phyloP scores from a whole-genome alignment of 2,113 vertebrate species.

The Laterallus jamaicensis region DNA sequence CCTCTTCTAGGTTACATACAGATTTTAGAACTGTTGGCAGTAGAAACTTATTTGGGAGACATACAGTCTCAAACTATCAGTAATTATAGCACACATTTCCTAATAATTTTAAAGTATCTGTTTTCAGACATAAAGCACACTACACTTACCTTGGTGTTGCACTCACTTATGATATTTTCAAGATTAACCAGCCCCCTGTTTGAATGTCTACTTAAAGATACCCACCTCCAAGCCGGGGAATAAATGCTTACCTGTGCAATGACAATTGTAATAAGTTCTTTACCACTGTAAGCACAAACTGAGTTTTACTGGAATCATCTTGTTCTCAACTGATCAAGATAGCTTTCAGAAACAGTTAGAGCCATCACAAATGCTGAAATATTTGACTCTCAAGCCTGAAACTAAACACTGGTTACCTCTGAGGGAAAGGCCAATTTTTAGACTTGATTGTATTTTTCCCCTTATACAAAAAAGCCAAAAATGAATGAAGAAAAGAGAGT shows the following conservation, averaged over 20 bases:
- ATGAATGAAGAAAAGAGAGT: background rate
- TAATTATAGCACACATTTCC: background rate
- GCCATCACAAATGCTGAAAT: background rate
- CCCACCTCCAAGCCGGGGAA: background rate
- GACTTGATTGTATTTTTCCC: background rate
- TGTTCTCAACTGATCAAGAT: background rate
- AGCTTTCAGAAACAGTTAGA: background rate
- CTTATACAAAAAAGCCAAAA: background rate
- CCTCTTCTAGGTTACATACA: background rate
- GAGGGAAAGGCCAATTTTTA: background rate
- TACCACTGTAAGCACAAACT: background rate
- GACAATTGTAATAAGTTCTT: background rate
- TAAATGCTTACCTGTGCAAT: background rate
- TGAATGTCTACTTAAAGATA: no score
- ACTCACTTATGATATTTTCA: background rate
- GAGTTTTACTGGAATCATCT: background rate
- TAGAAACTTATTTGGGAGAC: background rate
- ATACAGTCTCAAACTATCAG: background rate
- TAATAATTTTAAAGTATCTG: background rate
- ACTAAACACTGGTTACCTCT: background rate
- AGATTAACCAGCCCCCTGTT: background rate
- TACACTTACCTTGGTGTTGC: fast-evolving
- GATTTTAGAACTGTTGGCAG: background rate
- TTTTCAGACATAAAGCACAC: background rate
- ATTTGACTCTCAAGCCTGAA: background rate